Evolutionary conservation across 2,113 vertebrate species (phyloP).

Genomic region (Merops nubicus): DNA sequence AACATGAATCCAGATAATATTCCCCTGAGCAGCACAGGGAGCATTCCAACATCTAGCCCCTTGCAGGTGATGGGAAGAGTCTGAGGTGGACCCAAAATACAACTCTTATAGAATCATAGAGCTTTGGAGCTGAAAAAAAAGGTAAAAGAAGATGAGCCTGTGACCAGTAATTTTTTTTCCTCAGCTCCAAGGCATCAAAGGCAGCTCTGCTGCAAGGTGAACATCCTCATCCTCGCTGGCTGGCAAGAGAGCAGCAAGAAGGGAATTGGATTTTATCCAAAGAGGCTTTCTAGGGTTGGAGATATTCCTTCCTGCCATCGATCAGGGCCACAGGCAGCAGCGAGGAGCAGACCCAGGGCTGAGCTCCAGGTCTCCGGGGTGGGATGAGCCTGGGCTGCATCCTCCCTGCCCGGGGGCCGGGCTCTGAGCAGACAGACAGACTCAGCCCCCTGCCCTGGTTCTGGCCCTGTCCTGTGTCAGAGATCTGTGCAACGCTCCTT

Average conservation of each 20-base stretch:
- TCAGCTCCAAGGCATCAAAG: not conserved
- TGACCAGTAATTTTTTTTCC: not conserved
- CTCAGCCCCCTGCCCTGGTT: not conserved
- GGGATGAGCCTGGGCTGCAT: not conserved
- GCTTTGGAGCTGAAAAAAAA: not conserved
- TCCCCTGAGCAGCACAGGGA: not conserved
- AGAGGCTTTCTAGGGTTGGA: not conserved
- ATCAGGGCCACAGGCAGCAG: rapidly evolving
- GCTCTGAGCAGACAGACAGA: not conserved
- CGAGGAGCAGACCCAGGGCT: rapidly evolving
- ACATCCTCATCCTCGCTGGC: not conserved
- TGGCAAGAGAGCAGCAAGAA: not conserved
- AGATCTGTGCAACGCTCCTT: rapidly evolving
- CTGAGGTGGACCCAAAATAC: not conserved
- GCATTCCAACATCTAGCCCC: not conserved
- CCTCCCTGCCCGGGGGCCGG: rapidly evolving
- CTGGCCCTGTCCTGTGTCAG: not conserved
- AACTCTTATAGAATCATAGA: too few relatives aligned
- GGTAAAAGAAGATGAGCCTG: not conserved
- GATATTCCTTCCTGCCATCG: not conserved
- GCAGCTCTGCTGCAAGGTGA: not conserved
- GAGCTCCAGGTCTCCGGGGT: not conserved
- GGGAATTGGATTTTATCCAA: not conserved
- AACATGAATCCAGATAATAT: rapidly evolving
- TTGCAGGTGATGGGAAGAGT: not conserved